Evolutionary conservation across 2,113 vertebrate species (phyloP), one percentile per base, ranked within the genome.

Genomic region (Struthio camelus): DNA sequence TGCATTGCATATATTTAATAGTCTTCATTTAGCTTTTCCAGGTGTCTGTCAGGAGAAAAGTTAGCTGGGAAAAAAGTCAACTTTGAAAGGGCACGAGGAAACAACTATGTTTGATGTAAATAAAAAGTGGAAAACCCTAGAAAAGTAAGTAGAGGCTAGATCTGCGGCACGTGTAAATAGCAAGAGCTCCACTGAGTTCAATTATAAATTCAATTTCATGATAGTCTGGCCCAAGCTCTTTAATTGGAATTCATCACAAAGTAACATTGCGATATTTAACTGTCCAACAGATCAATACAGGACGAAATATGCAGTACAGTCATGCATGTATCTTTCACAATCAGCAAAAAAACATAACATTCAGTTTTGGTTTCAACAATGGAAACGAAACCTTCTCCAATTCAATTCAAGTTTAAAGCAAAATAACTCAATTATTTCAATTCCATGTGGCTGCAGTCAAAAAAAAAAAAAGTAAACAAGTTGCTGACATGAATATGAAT

Each of bases 351-450:
- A 81, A 77, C 11, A 64, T 48, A 88, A 61, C 40, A 71, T 9
- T 50, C 42, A 84, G 78, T 7, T 91, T 96, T 76, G 46, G 25
- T 13, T 81, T 94, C 53, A 66, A 17, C 36, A 83, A 24, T 50
- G 32, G 81, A 92, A 87, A 73, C 32, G 7, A 87, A 90, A 44
- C 53, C 42, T 81, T 14, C n/a, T 36, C 24, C 58, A 82, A 44
- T 91, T 51, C 40, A 93, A 27, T 48, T 94, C 73, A 76, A 93
- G 24, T 91, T 90, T 93, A 75, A 94, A 91, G 54, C 7, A 90
- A 94, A 93, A 75, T 73, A 95, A 89, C 58, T 78, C 34, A 73
- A 67, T 80, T 89, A 90, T 89, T 94, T 82, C 34, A 87, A 65
- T 94, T 93, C 38, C 27, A 85, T 89, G 22, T 25, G 18, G 56